phyloP scores from a whole-genome alignment of 1,140 invertebrate genomes.

The Adelges cooleyi region DNA sequence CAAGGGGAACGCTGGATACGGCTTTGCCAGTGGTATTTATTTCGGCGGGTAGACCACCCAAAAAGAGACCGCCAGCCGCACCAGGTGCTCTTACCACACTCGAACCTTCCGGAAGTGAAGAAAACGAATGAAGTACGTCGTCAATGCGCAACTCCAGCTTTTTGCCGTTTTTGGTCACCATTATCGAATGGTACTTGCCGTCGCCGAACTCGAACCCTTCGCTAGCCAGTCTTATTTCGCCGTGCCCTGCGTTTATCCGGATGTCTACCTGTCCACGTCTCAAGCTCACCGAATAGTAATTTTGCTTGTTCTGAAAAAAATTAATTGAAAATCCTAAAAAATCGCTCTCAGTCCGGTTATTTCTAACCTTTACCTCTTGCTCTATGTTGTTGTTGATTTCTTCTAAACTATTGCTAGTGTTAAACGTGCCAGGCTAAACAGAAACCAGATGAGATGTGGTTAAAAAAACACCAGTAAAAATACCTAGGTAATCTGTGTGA shows the following conservation, averaged over 20 bases:
- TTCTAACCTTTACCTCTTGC: slow-evolving; percentile 32
- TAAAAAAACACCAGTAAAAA: no score
- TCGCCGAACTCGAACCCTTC: slow-evolving; percentile 38
- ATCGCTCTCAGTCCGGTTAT: no score
- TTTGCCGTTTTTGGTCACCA: slow-evolving; percentile 42
- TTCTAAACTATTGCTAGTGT: slow-evolving; percentile 33
- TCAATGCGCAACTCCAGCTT: slow-evolving; percentile 55
- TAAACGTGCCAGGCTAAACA: slow-evolving; percentile 23
- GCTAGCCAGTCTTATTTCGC: slow-evolving; percentile 41
- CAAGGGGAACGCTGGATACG: slow-evolving; percentile 43
- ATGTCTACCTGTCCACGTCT: slow-evolving; percentile 52
- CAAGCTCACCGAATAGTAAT: slow-evolving; percentile 57
- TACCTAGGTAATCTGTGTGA: background rate
- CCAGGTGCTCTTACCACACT: slow-evolving; percentile 44
- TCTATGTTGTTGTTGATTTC: slow-evolving; percentile 35
- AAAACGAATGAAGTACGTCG: slow-evolving; percentile 46
- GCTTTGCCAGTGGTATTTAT: slow-evolving; percentile 45
- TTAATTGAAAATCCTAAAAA: background rate
- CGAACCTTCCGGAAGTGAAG: slow-evolving; percentile 43
- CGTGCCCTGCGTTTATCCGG: slow-evolving; percentile 55
- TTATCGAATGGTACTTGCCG: slow-evolving; percentile 41
- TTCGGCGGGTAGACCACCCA: slow-evolving; percentile 43
- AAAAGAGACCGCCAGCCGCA: slow-evolving; percentile 39
- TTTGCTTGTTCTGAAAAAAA: slow-evolving; percentile 39
- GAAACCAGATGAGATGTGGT: background rate